Base-by-base conservation (phyloP, 92 coral and sea anemone species). In the Zoanthus gigantus region DNA sequence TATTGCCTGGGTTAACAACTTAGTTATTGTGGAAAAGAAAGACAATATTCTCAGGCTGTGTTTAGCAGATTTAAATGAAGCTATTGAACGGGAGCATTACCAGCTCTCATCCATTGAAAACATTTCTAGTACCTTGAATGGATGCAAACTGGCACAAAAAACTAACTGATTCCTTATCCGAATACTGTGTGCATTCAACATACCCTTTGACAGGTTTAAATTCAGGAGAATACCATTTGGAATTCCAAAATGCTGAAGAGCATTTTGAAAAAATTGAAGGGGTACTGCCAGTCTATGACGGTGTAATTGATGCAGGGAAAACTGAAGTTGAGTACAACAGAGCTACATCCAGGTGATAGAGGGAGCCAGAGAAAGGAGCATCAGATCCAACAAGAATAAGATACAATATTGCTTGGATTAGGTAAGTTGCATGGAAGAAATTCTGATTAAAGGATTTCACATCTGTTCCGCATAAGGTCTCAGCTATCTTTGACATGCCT, bases 141-240 rank as follows among this genome's bases (percentile, higher is more conserved):
- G 89, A 23, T 23, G 23, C 23, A 23, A 23, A 90, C 56, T 84
- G 89, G 92, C 86, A 90, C 86, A 72, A 90, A 84, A 78, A 72
- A 67, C 85, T 82, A 17, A 83, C 88, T 63, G 91, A 78, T 10
- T 72, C 67, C 53, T 82, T 88, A 44, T 87, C 86, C 23, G 23
- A 65, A 29, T 76, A 23, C 81, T 82, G 4, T 71, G 86, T 45
- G 76, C 84, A 10, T 81, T 90, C 30, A 91, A 91, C 71, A 73
- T 83, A 42, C 91, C 89, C 34, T 79, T 74, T 87, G 91, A 83
- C 31, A 50, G 91, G 31, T 87, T 54, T 52, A 45, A 74, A 63
- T 91, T 91, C 53, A 87, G 83, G 37, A 67, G 89, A 61, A 82
- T 83, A 78, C 86, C 89, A 69, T 83, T 91, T 87, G 93, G 93